A percentile compares a stretch with the other conserved stretches of the same genome.
phyloP scores from a whole-genome alignment of 2,113 vertebrate genomes.

The Amazona vittata region DNA sequence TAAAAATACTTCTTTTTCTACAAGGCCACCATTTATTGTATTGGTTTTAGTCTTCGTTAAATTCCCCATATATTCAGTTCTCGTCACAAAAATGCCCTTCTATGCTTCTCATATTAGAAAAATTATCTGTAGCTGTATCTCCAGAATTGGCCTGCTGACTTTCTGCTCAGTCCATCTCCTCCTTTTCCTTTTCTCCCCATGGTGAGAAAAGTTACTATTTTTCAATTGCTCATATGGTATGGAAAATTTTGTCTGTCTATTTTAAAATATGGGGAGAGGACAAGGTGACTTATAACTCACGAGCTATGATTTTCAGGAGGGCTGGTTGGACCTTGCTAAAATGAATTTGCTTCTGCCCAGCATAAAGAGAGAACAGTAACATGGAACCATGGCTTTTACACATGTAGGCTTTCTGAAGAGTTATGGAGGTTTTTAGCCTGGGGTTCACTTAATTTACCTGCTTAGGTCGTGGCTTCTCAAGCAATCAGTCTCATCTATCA shows the following conservation, averaged over 20 bases:
- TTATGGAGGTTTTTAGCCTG: neutral
- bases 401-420: neutral
- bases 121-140: neutral
- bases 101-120: neutral
- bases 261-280: neutral
- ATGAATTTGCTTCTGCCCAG: neutral
- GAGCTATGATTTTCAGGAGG: neutral
- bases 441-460: neutral
- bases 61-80: neutral
- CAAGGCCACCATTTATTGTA: neutral
- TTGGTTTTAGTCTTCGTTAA: neutral
- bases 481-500: neutral
- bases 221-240: neutral
- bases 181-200: neutral
- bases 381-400: neutral
- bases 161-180: neutral
- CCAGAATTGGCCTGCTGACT: neutral
- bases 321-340: neutral
- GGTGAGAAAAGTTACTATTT: neutral
- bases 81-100: neutral
- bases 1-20: constrained; percentile 53
- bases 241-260: neutral
- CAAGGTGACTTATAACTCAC: neutral
- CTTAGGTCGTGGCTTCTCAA: neutral
- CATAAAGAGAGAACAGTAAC: neutral